Evolutionary conservation across 2,113 vertebrate species (phyloP), one percentile per base, ranked within the genome.

Genomic region (Paedocypris sp.): DNA sequence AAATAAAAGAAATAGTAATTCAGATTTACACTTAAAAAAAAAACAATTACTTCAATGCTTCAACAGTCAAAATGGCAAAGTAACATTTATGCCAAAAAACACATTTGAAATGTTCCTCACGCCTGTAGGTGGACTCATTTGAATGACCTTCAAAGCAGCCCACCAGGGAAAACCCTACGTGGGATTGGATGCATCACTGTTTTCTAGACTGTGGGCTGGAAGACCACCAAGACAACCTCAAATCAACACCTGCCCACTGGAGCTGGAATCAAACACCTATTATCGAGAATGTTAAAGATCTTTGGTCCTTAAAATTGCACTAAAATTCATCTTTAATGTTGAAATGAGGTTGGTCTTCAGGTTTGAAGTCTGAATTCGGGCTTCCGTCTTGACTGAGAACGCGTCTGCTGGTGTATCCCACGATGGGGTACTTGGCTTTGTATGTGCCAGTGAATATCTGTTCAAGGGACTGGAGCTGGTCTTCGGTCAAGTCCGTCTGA

Each of bases 401-500:
- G 11, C 89, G 79, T 3, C 83, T 81, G 3, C 89, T 88, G 0
- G 93, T 94, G 78, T 97, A 98, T 54, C 94, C 95, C 7, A 97
- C 88, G 3, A 99, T 92, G 22, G 92, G 92, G 11, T 99, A 99
- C 51, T 98, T 99, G 45, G 81, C 74, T 79, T 95, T 99, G 79
- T 98, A 99, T 1, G 97, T 93, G 11, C 74, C 88, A 70, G 85
- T 87, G 76, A 97, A 99, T 22, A 91, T 60, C 0, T 85, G 80
- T 0, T 98, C 91, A 71, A 99, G 79, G 48, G 90, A 87, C 43
- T 83, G 49, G 46, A 97, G 75, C 69, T 99, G 82, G 16, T 91
- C 85, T 10, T 86, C 82, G 0, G 86, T 85, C 36, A 99, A 90
- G 29, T 88, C 93, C 1, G 82, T 79, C 95, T 98, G 73, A 15